Base-by-base conservation (phyloP, 2,888 invertebrate genomes). In the Coelinius sp. region DNA sequence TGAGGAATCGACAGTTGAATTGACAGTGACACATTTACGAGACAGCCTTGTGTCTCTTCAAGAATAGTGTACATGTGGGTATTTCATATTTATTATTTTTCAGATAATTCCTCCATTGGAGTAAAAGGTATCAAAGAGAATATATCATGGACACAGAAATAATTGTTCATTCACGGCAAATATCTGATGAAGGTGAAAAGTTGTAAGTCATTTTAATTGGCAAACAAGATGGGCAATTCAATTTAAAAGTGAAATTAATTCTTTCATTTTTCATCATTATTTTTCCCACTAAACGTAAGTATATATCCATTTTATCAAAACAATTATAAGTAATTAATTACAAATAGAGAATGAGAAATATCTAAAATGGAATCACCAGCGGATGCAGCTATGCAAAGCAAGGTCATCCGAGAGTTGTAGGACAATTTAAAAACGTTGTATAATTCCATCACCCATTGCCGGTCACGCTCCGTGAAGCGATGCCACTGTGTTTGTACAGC, bases 11-110 rank as follows among this genome's bases (percentile, higher is more conserved):
- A 73, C 49, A 63, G 64, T 20, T 49, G 46, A 78, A 82, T 82
- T 81, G 86, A 85, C 86, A 84, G 86, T 86, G 86, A 85, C 86
- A 86, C 79, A 82, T 81, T 84, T 85, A 82, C 81, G 75, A 76
- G 69, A 62, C 73, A 83, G 76, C 84, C 85, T 85, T 84, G 83
- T 80, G 75, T 80, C 76, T 78, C 44, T 70, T 70, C 64, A 44
- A 73, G 75, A 79, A 80, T 74, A 75, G 77, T 75, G 78, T 73
- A 70, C 81, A 77, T 77, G 73, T 17, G 68, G 63, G 68, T 56
- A 56, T 24, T 44, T 73, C 46, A 44, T 56, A 65, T 56, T 64
- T 65, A 52, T 66, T 66, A 66, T 59, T 14, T 59, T 59, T 59
- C 31, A 59, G 35, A 17, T 31, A 35, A 59, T 59, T 59, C 59